phyloP scores from a whole-genome alignment of 2,888 invertebrate species.

The Antitype chi region DNA sequence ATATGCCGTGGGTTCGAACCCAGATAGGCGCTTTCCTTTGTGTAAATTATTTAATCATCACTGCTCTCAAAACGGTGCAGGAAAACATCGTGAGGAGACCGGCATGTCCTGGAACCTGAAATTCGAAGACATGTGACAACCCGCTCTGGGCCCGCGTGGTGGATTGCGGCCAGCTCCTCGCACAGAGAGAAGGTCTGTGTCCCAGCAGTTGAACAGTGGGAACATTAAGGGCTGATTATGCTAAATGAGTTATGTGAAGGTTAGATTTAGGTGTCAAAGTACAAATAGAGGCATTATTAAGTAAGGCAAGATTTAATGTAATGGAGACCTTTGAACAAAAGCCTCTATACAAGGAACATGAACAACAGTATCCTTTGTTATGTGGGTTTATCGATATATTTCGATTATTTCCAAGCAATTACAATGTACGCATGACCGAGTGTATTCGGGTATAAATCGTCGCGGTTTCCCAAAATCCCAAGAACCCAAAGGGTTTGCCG shows the following conservation, averaged over 20 bases:
- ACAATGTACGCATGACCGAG: constrained; percentile 42
- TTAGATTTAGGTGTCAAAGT: constrained; percentile 19
- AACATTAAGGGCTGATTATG: too few species aligned
- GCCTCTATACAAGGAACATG: constrained; percentile 13
- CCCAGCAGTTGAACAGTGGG: too few species aligned
- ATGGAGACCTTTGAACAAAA: constrained; percentile 37
- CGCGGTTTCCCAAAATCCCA: constrained; percentile 23
- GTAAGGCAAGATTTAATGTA: constrained; percentile 16
- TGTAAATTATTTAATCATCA: too few species aligned
- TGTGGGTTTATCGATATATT: constrained; percentile 50
- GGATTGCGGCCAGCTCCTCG: too few species aligned
- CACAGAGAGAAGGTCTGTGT: too few species aligned
- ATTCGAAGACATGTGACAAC: too few species aligned
- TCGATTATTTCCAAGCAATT: constrained; percentile 58
- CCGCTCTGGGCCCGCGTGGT: too few species aligned
- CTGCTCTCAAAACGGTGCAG: too few species aligned
- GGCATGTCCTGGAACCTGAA: too few species aligned
- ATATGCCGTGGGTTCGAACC: too few species aligned
- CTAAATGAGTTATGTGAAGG: neutral
- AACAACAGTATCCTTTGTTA: constrained; percentile 21
- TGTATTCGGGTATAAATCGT: constrained; percentile 36
- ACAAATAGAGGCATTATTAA: constrained; percentile 21
- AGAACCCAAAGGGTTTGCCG: neutral
- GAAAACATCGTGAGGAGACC: too few species aligned
- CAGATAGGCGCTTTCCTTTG: too few species aligned